Evolutionary conservation across 1,140 invertebrate genomes (phyloP), one percentile per base, ranked within the genome.

Genomic region (Scaptomyza pallida): DNA sequence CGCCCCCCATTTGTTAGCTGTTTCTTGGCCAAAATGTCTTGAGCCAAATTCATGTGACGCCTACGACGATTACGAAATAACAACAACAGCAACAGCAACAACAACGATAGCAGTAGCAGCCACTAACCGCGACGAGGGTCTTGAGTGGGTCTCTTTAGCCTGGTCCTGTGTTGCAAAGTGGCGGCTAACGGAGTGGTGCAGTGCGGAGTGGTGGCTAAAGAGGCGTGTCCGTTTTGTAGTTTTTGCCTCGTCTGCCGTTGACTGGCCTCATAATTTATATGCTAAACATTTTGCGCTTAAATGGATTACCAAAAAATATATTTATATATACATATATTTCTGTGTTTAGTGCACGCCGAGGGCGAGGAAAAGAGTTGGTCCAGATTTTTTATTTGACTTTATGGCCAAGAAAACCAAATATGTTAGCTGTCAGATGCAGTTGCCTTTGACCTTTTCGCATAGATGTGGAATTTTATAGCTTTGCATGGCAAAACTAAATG

Each of bases 211-310:
- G 44, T 5, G 21, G 16, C 5, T n/a, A 23, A n/a, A 13, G 0
- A 30, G 17, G 41, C 33, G 60, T 52, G 33, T 41, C 55, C 43
- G 19, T 68, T 56, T 51, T 73, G 26, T 40, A 40, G 35, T 51
- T 63, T 21, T 4, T 15, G n/a, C 47, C 3, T 19, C 43, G 23
- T 52, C 60, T 47, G 37, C 48, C 37, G 23, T 15, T 44, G 71
- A 62, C 45, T 47, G 59, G 76, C 45, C 76, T 71, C 77, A 85
- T 85, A 85, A 85, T 85, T 85, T 85, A 85, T 85, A 85, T 85
- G 81, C 81, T 85, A 86, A 85, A 71, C 81, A 86, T 86, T 86
- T 85, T 80, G 81, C 65, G 61, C 70, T 75, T 63, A 72, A 79
- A 71, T 68, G 81, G 81, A 85, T 85, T 85, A 85, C 73, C 72